Conservation (phyloP, 2,113 vertebrate species). For the chimpanzee (Pan troglodytes) region DNA sequence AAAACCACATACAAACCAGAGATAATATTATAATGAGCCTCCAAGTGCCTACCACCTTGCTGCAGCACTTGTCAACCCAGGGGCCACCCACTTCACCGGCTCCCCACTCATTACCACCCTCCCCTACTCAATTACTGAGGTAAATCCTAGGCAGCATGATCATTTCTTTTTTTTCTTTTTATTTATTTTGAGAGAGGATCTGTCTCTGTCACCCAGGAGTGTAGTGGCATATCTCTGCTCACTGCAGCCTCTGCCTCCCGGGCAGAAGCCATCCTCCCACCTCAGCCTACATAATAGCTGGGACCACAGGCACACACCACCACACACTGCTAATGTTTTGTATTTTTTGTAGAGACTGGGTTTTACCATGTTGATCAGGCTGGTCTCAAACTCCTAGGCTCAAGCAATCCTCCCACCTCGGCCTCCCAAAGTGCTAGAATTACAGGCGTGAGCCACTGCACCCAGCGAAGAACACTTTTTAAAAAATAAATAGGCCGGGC, state of each 20-base stretch:
- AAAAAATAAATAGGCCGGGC: too few species aligned
- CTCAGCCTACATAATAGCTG: not conserved
- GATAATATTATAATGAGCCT: not conserved
- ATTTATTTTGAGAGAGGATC: too few species aligned
- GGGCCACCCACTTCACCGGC: not conserved
- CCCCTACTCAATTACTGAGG: not conserved
- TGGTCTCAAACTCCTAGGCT: not conserved
- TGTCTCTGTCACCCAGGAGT: too few species aligned
- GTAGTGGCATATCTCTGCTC: too few species aligned
- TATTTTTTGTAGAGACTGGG: not conserved
- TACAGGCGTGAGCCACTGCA: not conserved
- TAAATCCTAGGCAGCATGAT: not conserved
- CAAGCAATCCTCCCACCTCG: not conserved
- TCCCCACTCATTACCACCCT: not conserved
- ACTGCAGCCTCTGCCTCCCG: not conserved
- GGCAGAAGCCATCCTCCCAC: not conserved
- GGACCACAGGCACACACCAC: not conserved
- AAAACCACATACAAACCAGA: not conserved
- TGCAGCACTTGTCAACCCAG: not conserved
- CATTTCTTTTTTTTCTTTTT: not conserved
- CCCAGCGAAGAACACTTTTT: too few species aligned
- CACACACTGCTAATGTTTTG: not conserved
- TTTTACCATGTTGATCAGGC: not conserved
- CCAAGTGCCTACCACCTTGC: not conserved
- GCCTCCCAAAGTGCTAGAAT: not conserved